Base-by-base conservation (phyloP, 1,140 invertebrate genomes). In the Mercenaria mercenaria region DNA sequence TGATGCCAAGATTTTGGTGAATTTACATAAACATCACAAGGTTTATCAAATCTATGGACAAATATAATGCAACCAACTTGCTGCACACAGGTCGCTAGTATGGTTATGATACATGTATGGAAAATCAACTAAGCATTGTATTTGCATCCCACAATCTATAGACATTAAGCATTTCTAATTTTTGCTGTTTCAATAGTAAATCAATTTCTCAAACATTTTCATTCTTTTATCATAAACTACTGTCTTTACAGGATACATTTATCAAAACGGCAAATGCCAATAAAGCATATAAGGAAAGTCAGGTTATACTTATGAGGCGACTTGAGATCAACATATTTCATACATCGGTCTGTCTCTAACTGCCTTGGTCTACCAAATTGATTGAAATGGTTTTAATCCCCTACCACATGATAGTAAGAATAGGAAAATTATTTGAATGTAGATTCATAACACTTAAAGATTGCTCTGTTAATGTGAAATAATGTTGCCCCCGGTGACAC, bases 251-350 rank as follows among this genome's bases (percentile, higher is more conserved):
- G n/a, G n/a, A n/a, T n/a, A 47, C 43, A 64, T 64, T 64, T 10
- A 64, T 8, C n/a, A 64, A 10, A 64, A 29, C 15, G 15, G 59
- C 26, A 64, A 64, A n/a, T 29, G 69, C 69, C 37, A 74, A 74
- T 74, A 74, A 74, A 74, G n/a, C 20, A 74, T 72, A 74, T 29
- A 39, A 41, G 23, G 69, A 39, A 74, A 74, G 41, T 74, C 43
- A 47, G 43, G 43, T 47, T 47, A 47, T 6, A 15, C 15, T 6
- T 6, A 47, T 47, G 59, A 64, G 8, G 8, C n/a, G n/a, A n/a
- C n/a, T n/a, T n/a, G n/a, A n/a, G 26, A 64, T 64, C n/a, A 41
- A 72, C 67, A 72, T 72, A 39, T 39, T 72, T 72, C 67, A 4
- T 37, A 15, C 18, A 72, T 4, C 0, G 34, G 67, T 72, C 15